Evolutionary conservation across 2,888 invertebrate genomes (phyloP), one percentile per base, ranked within the genome.

Genomic region (Melolontha melolontha): DNA sequence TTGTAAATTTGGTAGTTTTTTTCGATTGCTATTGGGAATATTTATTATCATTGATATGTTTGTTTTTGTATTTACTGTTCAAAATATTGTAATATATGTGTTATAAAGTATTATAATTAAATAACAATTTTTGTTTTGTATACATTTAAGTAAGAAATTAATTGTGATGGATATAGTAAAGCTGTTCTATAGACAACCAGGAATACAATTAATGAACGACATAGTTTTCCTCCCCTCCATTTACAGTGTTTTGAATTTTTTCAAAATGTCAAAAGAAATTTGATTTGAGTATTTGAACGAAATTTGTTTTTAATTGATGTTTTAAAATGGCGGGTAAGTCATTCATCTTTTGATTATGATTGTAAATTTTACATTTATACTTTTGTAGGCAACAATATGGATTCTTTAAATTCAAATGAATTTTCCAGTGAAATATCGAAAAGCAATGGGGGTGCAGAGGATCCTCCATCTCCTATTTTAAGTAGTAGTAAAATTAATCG

Each of bases 391-490:
- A 14, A 12, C 11, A 40, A 17, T 14, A 44, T 59, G 59, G 44
- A 59, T 14, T 29, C 44, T 27, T 59, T 44, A 59, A 59, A 59
- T 59, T 59, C 29, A 44, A 59, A 59, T 44, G 29, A 59, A 29
- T 6, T 59, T 8, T 44, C 59, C 1, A 27, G 22, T 44, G 59
- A 54, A 17, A 52, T 42, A 41, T 40, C 11, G 7, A 27, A 52
- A 17, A 27, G 14, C 16, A 27, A 44, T 2, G 40, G 34, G 1
- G 8, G 40, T 40, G 2, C 11, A 12, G 74, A 75, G 16, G 72
- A 69, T 59, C 75, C 77, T 1, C 66, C 77, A 47, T 80, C 80
- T 16, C 80, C 80, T 22, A 72, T 79, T 52, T 72, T 79, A 65
- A 75, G 70, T 52, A 75, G 69, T 17, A 72, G 74, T 59, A 73